Percentiles rank a stretch among this genome's conserved stretches.
phyloP scores from a whole-genome alignment of 1,140 invertebrate genomes.

The Drosophila pruinosa region DNA sequence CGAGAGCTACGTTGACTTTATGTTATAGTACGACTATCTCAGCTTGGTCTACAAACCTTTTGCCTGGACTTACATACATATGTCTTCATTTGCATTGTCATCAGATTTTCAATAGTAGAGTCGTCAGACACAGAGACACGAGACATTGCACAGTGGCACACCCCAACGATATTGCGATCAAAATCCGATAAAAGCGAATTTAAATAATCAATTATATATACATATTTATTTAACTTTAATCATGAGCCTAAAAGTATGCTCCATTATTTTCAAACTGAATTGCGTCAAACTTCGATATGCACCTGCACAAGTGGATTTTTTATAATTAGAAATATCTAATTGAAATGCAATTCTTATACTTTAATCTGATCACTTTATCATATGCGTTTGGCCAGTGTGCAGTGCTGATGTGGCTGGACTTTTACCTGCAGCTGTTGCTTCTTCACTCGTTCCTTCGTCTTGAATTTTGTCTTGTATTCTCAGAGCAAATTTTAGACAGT shows the following conservation, averaged over 20 bases:
- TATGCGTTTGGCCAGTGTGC: constrained; percentile 26
- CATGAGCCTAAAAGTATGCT: background rate
- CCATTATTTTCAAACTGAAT: background rate
- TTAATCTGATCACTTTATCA: constrained; percentile 16
- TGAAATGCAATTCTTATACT: background rate
- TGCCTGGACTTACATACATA: constrained; percentile 40
- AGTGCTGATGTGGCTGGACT: constrained; percentile 42
- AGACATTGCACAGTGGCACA: constrained; percentile 51
- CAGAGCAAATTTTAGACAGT: constrained; percentile 71
- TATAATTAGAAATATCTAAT: too few relatives aligned
- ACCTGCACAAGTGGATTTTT: too few relatives aligned
- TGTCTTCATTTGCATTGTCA: constrained; percentile 17
- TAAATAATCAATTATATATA: too few relatives aligned
- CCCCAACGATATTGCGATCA: constrained; percentile 25
- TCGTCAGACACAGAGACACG: constrained; percentile 41
- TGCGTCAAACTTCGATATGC: too few relatives aligned
- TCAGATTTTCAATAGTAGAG: constrained; percentile 15
- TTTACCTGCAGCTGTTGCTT: constrained; percentile 64
- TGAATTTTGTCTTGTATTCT: constrained; percentile 44
- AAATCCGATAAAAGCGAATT: constrained; percentile 20
- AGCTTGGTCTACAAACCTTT: constrained; percentile 74
- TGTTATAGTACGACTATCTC: constrained; percentile 23
- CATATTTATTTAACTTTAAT: background rate
- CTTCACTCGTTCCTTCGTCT: constrained; percentile 43
- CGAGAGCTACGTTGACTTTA: constrained; percentile 26